Evolutionary conservation across 1,140 invertebrate genomes (phyloP).

Genomic region (Nephotettix cincticeps): DNA sequence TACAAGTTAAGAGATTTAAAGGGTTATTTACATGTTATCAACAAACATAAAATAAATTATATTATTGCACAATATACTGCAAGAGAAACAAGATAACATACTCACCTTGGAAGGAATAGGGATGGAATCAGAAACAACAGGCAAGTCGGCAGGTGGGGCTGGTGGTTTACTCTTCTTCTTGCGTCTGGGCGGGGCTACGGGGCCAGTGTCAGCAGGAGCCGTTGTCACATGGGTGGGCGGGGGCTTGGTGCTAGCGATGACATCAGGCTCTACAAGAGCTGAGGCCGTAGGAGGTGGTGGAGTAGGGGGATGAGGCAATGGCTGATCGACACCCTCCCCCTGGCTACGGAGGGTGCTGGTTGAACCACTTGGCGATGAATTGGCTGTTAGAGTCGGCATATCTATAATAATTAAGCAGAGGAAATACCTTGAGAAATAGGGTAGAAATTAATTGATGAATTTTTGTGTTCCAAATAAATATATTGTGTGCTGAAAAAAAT

Average conservation of each 20-base stretch:
- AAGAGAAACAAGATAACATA: no score
- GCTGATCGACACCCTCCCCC: background rate
- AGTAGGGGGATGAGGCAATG: conserved; percentile 34
- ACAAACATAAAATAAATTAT: no score
- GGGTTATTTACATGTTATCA: no score
- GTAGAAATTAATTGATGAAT: no score
- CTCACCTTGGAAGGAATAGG: conserved; percentile 30
- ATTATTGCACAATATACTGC: no score
- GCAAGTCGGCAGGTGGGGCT: conserved; percentile 29
- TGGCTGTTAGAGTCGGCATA: background rate
- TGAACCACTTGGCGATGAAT: conserved; percentile 28
- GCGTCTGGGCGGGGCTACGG: conserved; percentile 77
- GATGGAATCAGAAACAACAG: conserved; percentile 28
- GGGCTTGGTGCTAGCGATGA: conserved; percentile 89
- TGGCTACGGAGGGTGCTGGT: conserved; percentile 32
- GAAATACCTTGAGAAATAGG: no score
- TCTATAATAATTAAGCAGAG: no score
- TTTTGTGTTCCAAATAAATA: no score
- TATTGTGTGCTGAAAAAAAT: no score
- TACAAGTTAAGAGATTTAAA: no score
- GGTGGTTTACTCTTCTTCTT: conserved; percentile 69
- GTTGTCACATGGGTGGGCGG: conserved; percentile 39
- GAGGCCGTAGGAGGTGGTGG: conserved; percentile 32
- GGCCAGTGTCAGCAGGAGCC: conserved; percentile 44
- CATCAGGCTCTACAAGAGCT: conserved; percentile 79